Conservation (phyloP, 2,113 vertebrate species). For the Podarcis muralis region DNA sequence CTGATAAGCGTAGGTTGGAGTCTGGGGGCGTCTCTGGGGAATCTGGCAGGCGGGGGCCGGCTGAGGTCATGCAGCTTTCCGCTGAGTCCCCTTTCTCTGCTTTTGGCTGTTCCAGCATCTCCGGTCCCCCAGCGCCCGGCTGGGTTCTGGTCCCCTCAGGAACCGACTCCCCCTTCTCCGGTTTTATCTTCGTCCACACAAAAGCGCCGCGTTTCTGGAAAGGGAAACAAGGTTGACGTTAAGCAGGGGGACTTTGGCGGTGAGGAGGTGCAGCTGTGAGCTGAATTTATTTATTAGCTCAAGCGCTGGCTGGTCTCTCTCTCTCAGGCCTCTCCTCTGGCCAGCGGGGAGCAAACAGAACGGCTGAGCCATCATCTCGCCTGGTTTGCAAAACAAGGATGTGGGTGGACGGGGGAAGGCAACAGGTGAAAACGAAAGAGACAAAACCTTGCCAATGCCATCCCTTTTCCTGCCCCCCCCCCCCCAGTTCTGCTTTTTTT, state of each 20-base stretch:
- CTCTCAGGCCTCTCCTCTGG: constrained; percentile 38
- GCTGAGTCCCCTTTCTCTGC: constrained; percentile 71
- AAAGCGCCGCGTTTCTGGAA: constrained; percentile 77
- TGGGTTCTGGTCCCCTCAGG: constrained; percentile 69
- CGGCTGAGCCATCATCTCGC: constrained; percentile 52
- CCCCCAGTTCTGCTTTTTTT: neutral
- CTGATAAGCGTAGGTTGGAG: constrained; percentile 75
- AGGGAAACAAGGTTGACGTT: constrained; percentile 77
- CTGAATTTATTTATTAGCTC: constrained; percentile 74
- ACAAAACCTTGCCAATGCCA: neutral
- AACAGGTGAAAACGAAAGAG: constrained; percentile 53
- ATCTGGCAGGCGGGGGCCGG: constrained; percentile 64
- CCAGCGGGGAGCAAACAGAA: constrained; percentile 52
- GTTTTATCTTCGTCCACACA: constrained; percentile 77
- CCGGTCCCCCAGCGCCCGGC: constrained; percentile 64
- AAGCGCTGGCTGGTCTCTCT: constrained; percentile 60
- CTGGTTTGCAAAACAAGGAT: constrained; percentile 50
- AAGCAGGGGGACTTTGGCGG: constrained; percentile 64
- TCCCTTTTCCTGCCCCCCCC: too few species aligned
- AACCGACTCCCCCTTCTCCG: constrained; percentile 62
- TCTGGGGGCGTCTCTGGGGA: constrained; percentile 72
- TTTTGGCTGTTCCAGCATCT: constrained; percentile 53
- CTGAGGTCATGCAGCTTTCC: constrained; percentile 76
- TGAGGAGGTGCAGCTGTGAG: constrained; percentile 70
- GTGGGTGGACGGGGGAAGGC: constrained; percentile 7